Conservation (phyloP, 2,888 invertebrate species). For the Lordiphosa andalusiaca region DNA sequence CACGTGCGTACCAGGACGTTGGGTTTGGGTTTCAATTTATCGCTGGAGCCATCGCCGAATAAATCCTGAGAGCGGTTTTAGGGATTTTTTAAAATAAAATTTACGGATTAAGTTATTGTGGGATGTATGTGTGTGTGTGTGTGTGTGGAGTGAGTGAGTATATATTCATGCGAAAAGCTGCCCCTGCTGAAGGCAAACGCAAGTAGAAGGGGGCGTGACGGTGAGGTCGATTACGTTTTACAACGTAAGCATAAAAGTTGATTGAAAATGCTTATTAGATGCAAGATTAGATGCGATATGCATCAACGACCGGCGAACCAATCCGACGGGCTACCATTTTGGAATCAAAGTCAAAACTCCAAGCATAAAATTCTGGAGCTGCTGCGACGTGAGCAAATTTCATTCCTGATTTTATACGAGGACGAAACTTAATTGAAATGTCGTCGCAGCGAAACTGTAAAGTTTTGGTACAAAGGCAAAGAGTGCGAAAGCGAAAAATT, state of each 20-base stretch:
- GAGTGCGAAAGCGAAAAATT: slow-evolving; percentile 58
- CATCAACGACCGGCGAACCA: slow-evolving; percentile 31
- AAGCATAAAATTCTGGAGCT: slow-evolving; percentile 67
- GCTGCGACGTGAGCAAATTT: slow-evolving; percentile 76
- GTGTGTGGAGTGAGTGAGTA: slow-evolving; percentile 16
- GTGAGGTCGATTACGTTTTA: slow-evolving; percentile 75
- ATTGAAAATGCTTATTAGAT: slow-evolving; percentile 80
- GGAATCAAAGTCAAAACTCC: slow-evolving; percentile 52
- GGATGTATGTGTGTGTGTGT: slow-evolving; percentile 35
- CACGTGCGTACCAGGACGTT: slow-evolving; percentile 12
- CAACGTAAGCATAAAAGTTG: slow-evolving; percentile 77
- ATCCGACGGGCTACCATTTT: slow-evolving; percentile 34
- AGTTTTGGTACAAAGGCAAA: slow-evolving; percentile 41
- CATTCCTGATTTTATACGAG: slow-evolving; percentile 23
- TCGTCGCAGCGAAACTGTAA: slow-evolving; percentile 50
- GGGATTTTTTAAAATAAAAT: slow-evolving; percentile 74
- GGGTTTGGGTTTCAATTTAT: slow-evolving; percentile 69
- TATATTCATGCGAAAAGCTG: not conserved
- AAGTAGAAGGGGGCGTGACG: slow-evolving; percentile 30
- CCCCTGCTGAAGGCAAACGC: slow-evolving; percentile 17
- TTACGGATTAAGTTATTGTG: slow-evolving; percentile 78
- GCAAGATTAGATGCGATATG: slow-evolving; percentile 78
- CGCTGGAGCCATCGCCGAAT: slow-evolving; percentile 29
- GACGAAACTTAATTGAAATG: slow-evolving; percentile 65
- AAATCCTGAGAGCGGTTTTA: slow-evolving; percentile 66